A percentile compares a stretch with the other conserved stretches of the same genome.
Evolutionary conservation across 2,113 vertebrate genomes (phyloP).

Genomic region (Odobenus rosmarus): DNA sequence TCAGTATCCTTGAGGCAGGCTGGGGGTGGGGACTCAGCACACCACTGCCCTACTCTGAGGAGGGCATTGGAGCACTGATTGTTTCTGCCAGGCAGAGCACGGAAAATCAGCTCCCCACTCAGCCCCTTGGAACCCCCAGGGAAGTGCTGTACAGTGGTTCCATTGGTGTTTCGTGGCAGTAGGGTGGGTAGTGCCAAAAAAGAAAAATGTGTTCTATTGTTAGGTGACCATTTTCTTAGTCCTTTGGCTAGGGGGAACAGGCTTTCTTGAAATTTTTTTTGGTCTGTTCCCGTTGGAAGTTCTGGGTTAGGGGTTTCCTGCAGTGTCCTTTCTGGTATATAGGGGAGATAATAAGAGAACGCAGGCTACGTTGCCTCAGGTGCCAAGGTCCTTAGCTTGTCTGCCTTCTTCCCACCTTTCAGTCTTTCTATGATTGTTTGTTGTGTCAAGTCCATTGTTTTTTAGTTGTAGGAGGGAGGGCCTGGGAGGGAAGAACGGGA

Average conservation of each 20-base stretch:
- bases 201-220: background rate
- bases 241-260: background rate
- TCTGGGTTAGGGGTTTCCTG: background rate
- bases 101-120: background rate
- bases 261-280: background rate
- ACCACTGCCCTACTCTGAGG: background rate
- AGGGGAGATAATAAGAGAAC: background rate
- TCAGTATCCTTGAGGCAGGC: background rate
- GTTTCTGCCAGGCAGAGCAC: background rate
- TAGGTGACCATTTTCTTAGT: background rate
- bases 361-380: background rate
- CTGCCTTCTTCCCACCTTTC: background rate
- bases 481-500: background rate
- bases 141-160: background rate
- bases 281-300: background rate
- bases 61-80: background rate
- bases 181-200: background rate
- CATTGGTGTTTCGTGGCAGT: background rate
- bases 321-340: background rate
- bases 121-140: background rate
- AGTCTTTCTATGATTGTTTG: background rate
- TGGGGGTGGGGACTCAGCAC: background rate
- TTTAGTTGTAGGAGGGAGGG: background rate
- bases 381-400: background rate
- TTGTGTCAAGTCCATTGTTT: background rate